These are phyloP conservation scores for Hecatera dysodea DNA, from an alignment of 2,888 invertebrate genomes.

Conservation along the genomic window DNA sequence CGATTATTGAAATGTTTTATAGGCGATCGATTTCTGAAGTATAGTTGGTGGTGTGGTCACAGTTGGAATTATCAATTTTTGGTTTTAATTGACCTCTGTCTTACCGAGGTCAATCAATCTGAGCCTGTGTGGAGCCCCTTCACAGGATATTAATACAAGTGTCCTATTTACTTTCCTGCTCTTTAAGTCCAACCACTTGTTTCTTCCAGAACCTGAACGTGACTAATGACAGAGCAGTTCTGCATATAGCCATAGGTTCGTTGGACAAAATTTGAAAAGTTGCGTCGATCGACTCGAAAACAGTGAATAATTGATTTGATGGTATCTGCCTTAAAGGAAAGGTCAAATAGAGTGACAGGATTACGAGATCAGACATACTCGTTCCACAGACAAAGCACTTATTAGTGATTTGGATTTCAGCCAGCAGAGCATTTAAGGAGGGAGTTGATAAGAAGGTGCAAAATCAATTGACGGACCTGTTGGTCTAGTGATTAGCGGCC, in stretches of 20 bases:
- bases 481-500: too few species aligned
- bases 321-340: background rate
- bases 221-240: too few species aligned
- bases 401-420: background rate
- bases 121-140: background rate
- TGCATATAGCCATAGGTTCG: too few species aligned
- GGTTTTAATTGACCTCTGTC: background rate
- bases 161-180: too few species aligned
- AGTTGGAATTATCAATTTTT: slow-evolving; percentile 4
- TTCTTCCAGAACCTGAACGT: too few species aligned
- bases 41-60: background rate
- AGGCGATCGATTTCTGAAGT: slow-evolving; percentile 10
- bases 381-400: background rate
- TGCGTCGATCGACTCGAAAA: too few species aligned
- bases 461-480: too few species aligned
- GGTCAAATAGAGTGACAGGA: too few species aligned
- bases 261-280: too few species aligned
- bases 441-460: background rate
- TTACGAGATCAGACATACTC: background rate
- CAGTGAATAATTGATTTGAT: background rate
- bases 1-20: slow-evolving; percentile 49
- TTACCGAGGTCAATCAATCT: too few species aligned
- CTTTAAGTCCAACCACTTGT: too few species aligned
- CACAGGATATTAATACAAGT: too few species aligned
- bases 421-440: background rate